A percentile compares a stretch with the other conserved stretches of the same genome.
Conservation (phyloP, 2,113 vertebrate genomes). For the Hirundichthys speculiger region DNA sequence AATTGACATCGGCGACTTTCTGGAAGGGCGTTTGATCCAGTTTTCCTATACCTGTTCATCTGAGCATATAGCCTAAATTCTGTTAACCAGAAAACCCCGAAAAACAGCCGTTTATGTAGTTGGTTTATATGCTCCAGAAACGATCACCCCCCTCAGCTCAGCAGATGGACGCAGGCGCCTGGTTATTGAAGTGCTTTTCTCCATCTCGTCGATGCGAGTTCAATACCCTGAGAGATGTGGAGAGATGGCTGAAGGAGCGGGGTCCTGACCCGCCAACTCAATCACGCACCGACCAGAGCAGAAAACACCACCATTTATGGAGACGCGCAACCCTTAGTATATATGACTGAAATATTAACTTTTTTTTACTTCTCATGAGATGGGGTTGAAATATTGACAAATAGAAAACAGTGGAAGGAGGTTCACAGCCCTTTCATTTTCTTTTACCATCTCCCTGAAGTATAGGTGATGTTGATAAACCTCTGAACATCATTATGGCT, state of each 20-base stretch:
- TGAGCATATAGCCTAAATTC: background rate
- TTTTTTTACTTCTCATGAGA: background rate
- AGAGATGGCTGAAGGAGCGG: slow-evolving; percentile 74
- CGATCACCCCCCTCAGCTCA: slow-evolving; percentile 34
- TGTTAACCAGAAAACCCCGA: slow-evolving; percentile 8
- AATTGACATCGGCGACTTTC: slow-evolving; percentile 3
- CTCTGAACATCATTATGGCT: background rate
- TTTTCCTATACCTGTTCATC: background rate
- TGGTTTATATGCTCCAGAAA: slow-evolving; percentile 31
- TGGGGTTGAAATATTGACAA: background rate
- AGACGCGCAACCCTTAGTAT: background rate
- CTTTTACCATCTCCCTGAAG: no score
- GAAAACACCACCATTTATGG: slow-evolving; percentile 27
- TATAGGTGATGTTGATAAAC: no score
- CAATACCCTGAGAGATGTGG: slow-evolving; percentile 74
- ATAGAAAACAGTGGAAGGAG: background rate
- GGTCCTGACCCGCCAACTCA: slow-evolving; percentile 77
- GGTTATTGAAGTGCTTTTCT: slow-evolving; percentile 70
- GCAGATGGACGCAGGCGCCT: slow-evolving; percentile 67
- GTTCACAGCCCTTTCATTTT: background rate
- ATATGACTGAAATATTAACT: background rate
- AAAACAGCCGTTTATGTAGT: slow-evolving; percentile 24
- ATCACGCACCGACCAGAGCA: slow-evolving; percentile 50
- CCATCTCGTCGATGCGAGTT: slow-evolving; percentile 70
- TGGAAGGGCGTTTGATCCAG: background rate